Evolutionary conservation across 2,797 vertebrate genomes (phyloP), one percentile per base, ranked within the genome.

Genomic region (Hapalemur alaotrensis): DNA sequence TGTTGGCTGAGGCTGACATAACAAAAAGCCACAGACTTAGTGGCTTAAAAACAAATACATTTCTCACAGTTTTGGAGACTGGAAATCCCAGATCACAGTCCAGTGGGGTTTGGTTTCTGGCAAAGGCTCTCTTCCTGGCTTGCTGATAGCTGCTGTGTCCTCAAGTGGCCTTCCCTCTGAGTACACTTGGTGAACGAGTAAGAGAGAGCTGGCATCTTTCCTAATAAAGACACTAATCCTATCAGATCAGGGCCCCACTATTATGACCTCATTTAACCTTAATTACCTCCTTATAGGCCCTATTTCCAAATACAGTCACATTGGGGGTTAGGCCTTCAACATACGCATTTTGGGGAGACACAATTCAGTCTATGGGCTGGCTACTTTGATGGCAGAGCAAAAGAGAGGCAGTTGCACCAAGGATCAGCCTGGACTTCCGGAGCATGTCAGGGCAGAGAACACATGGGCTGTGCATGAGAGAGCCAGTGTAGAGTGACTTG

Each of bases 381-480:
- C 65, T 28, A 76, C 69, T 43, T 22, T 38, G 38, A 73, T 2
- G 13, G 10, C 28, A 69, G 38, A 72, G 50, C 32, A 54, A 35
- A 81, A n/a, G 85, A 54, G 4, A 65, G 32, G 10, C 4, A 32
- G 30, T 41, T 17, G 15, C 20, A 23, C 32, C 28, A n/a, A n/a
- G 54, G 50, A 73, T 28, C 73, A 13, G 22, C 35, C 70, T 70
- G 25, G 2, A 1, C 32, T 48, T 83, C 43, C 4, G 5, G 35
- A n/a, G 23, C 7, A 5, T 57, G 30, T 79, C 18, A 54, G 35
- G 50, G 54, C 28, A 41, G 35, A 50, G 1, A 65, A 20, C 2
- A 0, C 10, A 22, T 30, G 52, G 25, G 6, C 35, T 10, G 0
- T 46, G 23, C 1, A 2, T 43, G 43, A 86, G 38, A 43, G n/a